phyloP scores from a whole-genome alignment of 2,797 vertebrate genomes.

The Eulemur albifrons region DNA sequence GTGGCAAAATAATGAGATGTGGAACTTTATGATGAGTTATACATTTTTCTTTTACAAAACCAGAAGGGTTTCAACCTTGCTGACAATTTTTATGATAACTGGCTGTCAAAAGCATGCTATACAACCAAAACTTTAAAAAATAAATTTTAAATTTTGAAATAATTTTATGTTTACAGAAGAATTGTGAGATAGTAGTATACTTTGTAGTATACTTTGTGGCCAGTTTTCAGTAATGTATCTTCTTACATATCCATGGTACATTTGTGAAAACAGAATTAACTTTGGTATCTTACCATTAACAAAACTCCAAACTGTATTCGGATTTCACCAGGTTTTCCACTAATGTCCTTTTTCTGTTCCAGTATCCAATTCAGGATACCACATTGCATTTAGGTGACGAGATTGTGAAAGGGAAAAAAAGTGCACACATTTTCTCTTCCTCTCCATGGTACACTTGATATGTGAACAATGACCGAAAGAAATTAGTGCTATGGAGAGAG shows the following conservation, averaged over 20 bases:
- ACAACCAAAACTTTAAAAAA: background rate
- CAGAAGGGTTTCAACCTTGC: background rate
- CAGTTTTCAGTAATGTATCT: background rate
- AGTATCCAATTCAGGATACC: background rate
- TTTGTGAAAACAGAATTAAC: background rate
- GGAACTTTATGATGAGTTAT: background rate
- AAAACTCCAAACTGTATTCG: background rate
- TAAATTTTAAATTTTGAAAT: background rate
- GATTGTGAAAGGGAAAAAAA: background rate
- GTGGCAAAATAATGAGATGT: background rate
- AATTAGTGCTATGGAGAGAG: slow-evolving; percentile 20
- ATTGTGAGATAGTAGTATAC: background rate
- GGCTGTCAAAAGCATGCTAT: background rate
- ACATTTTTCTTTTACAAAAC: background rate
- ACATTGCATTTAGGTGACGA: background rate
- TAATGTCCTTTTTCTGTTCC: background rate
- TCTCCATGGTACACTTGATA: background rate
- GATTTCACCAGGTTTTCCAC: background rate
- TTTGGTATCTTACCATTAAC: background rate
- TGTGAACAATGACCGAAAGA: slow-evolving; percentile 30
- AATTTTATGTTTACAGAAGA: background rate
- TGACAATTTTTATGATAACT: background rate
- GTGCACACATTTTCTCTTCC: background rate
- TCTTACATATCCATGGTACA: background rate
- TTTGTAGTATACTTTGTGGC: background rate